Evolutionary conservation across 2,113 vertebrate species (phyloP).

Genomic region (Semnornis frantzii): DNA sequence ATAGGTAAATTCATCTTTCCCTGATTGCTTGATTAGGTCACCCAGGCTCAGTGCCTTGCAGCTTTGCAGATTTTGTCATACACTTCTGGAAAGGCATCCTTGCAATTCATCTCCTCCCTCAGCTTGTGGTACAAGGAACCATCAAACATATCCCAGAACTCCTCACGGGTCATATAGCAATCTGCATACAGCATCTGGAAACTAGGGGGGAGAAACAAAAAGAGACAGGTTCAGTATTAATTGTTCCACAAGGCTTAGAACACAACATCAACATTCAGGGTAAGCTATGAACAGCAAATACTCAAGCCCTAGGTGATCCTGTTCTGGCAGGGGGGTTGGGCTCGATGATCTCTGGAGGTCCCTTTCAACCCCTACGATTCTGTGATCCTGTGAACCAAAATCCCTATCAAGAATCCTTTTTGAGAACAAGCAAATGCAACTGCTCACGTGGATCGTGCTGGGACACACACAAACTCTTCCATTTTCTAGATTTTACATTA

Average conservation of each 20-base stretch:
- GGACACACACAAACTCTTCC: background rate
- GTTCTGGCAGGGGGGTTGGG: too few relatives aligned
- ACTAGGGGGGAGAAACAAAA: constrained; percentile 58
- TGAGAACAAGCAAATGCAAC: background rate
- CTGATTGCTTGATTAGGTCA: constrained; percentile 49
- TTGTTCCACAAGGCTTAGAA: background rate
- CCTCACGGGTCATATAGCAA: constrained; percentile 94
- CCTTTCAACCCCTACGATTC: too few relatives aligned
- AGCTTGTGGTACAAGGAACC: constrained; percentile 90
- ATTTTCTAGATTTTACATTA: background rate
- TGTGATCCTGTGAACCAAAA: background rate
- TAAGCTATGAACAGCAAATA: background rate
- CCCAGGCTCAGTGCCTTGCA: constrained; percentile 86
- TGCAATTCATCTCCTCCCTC: constrained; percentile 87
- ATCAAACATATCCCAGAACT: constrained; percentile 99
- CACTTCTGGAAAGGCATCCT: constrained; percentile 94
- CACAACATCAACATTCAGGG: background rate
- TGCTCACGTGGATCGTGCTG: background rate
- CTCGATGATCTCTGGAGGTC: too few relatives aligned
- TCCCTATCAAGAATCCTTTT: background rate
- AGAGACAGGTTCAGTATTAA: background rate
- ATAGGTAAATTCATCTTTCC: constrained; percentile 61
- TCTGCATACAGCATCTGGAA: constrained; percentile 99
- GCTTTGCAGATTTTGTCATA: constrained; percentile 98
- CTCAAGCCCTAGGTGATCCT: background rate